Conservation (phyloP, 2,888 invertebrate genomes). For the Eristalinus aeneus region DNA sequence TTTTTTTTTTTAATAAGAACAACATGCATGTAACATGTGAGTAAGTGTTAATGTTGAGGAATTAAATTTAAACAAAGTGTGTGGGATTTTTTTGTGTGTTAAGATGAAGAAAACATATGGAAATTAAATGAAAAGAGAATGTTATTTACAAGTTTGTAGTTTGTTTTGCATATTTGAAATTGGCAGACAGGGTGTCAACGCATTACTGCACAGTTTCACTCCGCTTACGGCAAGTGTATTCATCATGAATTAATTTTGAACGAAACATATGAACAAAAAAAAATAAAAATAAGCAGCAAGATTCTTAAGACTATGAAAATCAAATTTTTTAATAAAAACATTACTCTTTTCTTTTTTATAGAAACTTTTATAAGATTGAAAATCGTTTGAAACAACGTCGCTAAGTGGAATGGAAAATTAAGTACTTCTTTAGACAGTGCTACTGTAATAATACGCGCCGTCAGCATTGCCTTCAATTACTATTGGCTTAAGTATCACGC, state of each 20-base stretch:
- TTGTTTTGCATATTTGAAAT: not conserved
- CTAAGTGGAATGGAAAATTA: too few species aligned
- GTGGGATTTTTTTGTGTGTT: not conserved
- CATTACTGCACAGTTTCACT: constrained; percentile 22
- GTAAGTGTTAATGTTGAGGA: constrained; percentile 5
- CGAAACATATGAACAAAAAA: not conserved
- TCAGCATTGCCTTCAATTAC: too few species aligned
- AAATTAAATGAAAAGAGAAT: not conserved
- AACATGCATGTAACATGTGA: constrained; percentile 28
- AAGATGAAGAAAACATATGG: not conserved
- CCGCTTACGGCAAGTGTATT: constrained; percentile 37
- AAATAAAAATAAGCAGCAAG: not conserved
- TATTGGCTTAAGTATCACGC: too few species aligned
- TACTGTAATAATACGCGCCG: too few species aligned
- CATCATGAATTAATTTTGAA: constrained; percentile 2
- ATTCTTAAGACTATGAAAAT: not conserved
- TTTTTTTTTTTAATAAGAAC: constrained; percentile 15
- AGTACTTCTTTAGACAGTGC: too few species aligned
- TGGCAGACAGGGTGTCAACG: constrained; percentile 22
- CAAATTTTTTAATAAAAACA: not conserved
- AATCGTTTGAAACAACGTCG: too few species aligned
- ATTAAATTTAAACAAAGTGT: not conserved
- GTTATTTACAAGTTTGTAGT: not conserved
- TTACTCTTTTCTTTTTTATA: too few species aligned
- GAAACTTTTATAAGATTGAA: too few species aligned